Evolutionary conservation across 2,888 invertebrate species (phyloP), one percentile per base, ranked within the genome.

Genomic region (Dryocosmus kuriphilus): DNA sequence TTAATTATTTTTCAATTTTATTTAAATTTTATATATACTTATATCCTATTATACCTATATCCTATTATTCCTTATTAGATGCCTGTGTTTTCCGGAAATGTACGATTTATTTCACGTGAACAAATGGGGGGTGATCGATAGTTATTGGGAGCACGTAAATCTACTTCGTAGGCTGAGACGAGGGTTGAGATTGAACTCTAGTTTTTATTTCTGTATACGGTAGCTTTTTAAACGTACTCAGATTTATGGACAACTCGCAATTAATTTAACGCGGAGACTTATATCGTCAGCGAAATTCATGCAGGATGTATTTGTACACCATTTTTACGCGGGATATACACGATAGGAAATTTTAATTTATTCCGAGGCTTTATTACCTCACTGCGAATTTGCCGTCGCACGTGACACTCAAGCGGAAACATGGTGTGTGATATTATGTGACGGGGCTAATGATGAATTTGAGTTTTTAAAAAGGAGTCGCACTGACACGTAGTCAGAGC

Each of bases 211-310:
- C 51, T 51, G 8, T 51, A 51, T 51, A 8, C n/a, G 51, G 7
- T 51, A n/a, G 19, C 51, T 51, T 51, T 51, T 51, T 51, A n/a
- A 51, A 67, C 14, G 11, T 41, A 67, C 67, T 67, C 19, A 67
- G 67, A 67, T 67, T 67, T 67, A 67, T 67, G 27, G 67, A 67
- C 19, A 46, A 67, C 67, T 14, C 27, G 67, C 65, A 65, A 41
- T 65, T 65, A 65, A 65, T 65, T 65, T 41, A 65, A 24, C 41
- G 65, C 41, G 27, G 65, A 65, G 38, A 65, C 38, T 41, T 38
- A 65, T 65, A 65, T 65, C 65, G 65, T 65, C 41, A 65, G 65
- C 65, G 41, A 41, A 65, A 41, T 65, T 41, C 38, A 22, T 65
- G 38, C 65, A 24, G 65, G 41, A 41, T 65, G 65, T 65, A 41